These are phyloP conservation scores for Chrysoperla carnea DNA, from an alignment of 1,140 invertebrate species.

Conservation along the genomic window DNA sequence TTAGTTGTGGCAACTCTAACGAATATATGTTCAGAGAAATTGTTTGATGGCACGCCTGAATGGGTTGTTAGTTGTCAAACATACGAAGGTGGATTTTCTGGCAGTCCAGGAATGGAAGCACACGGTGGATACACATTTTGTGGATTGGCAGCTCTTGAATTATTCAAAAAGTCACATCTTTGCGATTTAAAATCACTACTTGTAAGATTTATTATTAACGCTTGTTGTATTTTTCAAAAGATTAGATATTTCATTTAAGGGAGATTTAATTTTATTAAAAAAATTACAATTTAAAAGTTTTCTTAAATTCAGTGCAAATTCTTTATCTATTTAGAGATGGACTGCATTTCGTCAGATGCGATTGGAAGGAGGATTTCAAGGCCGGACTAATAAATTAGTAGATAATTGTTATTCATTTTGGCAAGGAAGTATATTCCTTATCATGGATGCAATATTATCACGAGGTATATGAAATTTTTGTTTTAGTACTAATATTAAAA, in stretches of 20 bases:
- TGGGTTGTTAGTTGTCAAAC: conserved; percentile 93
- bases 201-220: conserved; percentile 25
- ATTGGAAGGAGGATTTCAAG: conserved; percentile 85
- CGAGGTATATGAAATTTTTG: neutral
- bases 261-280: too few species aligned
- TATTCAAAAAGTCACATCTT: conserved; percentile 62
- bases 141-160: conserved; percentile 70
- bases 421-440: conserved; percentile 83
- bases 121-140: conserved; percentile 98
- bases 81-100: conserved; percentile 96
- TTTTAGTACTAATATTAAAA: too few species aligned
- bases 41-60: conserved; percentile 74
- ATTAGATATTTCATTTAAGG: neutral
- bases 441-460: conserved; percentile 13
- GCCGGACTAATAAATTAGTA: conserved; percentile 93
- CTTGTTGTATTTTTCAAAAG: neutral
- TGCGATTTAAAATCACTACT: conserved; percentile 65
- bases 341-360: conserved; percentile 76
- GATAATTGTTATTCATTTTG: conserved; percentile 99
- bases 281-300: neutral
- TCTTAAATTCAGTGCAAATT: neutral
- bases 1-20: conserved; percentile 72
- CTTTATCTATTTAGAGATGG: conserved; percentile 50
- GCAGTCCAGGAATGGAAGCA: conserved; percentile 86
- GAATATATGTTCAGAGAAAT: conserved; percentile 47